Evolutionary conservation across 2,797 vertebrate genomes (phyloP).

Genomic region (Valencia hispanica): DNA sequence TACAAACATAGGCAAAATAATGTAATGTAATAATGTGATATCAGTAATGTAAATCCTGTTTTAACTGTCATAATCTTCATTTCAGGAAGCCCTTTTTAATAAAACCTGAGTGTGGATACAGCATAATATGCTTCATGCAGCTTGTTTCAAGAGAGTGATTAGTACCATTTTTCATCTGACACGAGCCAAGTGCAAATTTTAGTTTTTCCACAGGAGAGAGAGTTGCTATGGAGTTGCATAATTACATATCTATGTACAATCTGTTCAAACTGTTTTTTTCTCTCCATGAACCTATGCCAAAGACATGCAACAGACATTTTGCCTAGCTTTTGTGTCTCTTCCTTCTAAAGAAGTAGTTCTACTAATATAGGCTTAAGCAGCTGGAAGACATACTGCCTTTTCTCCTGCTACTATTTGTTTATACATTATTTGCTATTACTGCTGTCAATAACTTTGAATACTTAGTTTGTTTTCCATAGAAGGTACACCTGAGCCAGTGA

Average conservation of each 20-base stretch:
- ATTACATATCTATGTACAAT: conserved; percentile 10
- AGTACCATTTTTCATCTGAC: conserved; percentile 2
- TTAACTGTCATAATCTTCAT: not conserved
- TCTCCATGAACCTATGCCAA: not conserved
- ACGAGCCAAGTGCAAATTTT: conserved; percentile 4
- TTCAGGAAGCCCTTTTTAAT: not conserved
- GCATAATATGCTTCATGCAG: not conserved
- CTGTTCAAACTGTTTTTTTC: not conserved
- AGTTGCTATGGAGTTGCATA: conserved; percentile 5
- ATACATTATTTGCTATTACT: not conserved
- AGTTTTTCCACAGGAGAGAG: conserved; percentile 5
- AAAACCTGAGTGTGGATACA: not conserved
- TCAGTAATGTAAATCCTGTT: not conserved
- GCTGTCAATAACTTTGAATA: not conserved
- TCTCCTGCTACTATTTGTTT: not conserved
- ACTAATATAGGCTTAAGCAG: not conserved
- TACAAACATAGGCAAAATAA: not conserved
- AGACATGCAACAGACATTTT: not conserved
- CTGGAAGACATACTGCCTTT: not conserved
- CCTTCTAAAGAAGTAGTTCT: not conserved
- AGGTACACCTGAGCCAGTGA: not conserved
- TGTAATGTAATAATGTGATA: not conserved
- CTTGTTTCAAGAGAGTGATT: conserved; percentile 2
- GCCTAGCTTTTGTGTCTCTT: not conserved
- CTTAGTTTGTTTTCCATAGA: not conserved